Base-by-base conservation (phyloP, 2,888 invertebrate genomes). In the Caenorhabditis japonica region DNA sequence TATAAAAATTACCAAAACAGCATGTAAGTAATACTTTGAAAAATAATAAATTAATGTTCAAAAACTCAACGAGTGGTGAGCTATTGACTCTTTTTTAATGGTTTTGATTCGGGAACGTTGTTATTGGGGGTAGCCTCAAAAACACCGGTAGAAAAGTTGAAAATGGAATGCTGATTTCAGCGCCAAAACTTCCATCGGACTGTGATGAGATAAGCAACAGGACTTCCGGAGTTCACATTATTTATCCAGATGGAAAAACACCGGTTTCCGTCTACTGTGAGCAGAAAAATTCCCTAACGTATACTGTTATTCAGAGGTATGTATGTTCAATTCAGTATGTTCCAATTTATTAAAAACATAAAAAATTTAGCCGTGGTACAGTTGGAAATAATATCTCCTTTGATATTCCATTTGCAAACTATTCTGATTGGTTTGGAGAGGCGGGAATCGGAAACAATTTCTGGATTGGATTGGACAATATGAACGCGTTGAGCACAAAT, bases 401-500 rank as follows among this genome's bases (percentile, higher is more conserved):
- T 38, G 59, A 61, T n/a, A 8, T 62, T 10, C 39, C 58, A 0
- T 49, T 39, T n/a, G 56, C 25, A 8, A 53, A 55, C 13, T 80
- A 77, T 36, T 56, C 55, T 19, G 33, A 41, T 17, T 53, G 33
- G 13, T 62, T 75, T 23, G 78, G 80, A 38, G 49, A 25, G 10
- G 27, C 76, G 8, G 72, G 73, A 56, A 19, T 47, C 0, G 74
- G 56, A 33, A 72, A 60, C 21, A 73, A 76, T 39, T 79, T 73
- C 52, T 80, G 80, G 80, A 17, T 80, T 10, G 80, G 80, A 34
- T 38, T 80, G 58, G 77, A 80, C 15, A 76, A 75, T 47, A 78
- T 80, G 75, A 27, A 76, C 41, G 3, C 19, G 12, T 33, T 80
- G 41, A 60, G 60, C 27, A 73, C 53, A 0, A 49, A 36, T 10